Evolutionary conservation across 2,888 invertebrate genomes (phyloP), one percentile per base, ranked within the genome.

Genomic region (Pomacea canaliculata): DNA sequence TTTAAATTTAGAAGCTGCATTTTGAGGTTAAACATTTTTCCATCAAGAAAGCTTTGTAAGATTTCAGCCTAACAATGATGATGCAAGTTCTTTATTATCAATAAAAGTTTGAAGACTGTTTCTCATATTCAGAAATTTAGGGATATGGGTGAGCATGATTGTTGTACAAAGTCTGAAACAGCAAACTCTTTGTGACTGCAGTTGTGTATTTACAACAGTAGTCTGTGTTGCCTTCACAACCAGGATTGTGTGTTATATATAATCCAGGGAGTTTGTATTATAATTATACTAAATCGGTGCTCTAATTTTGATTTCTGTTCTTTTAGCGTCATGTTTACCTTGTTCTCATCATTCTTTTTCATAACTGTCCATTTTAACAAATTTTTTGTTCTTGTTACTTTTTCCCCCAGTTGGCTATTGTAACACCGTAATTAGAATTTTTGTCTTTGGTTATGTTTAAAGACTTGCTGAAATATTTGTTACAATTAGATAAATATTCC

Each of bases 1-100:
- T 56, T 56, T 56, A 56, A 56, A 56, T 76, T 73, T 82, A 80
- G 76, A 78, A 76, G 73, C 78, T 73, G 73, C 73, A 77, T 77
- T 77, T 77, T 66, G 48, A 65, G 73, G 73, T 77, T 77, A 27
- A 70, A 69, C 68, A 70, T 62, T 62, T 63, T 68, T 70, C 70
- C 69, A 69, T 27, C 59, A 51, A 68, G 51, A 68, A 68, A 56
- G 59, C 60, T 68, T 74, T 74, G 56, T 49, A 59, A 69, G 67
- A 49, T 56, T 56, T 56, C 51, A 56, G 51, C 51, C 51, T 56
- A 56, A 16, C 51, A 56, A 56, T 56, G 51, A 16, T 56, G 51
- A 16, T 56, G 51, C 51, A 56, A 56, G 51, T 56, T 56, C 51
- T 56, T 56, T 16, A 56, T 56, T 56, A 56, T 13, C 10, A 56